Percentiles rank a stretch among this genome's conserved stretches.
Conservation (phyloP, 2,888 invertebrate genomes). For the Agrochola macilenta region DNA sequence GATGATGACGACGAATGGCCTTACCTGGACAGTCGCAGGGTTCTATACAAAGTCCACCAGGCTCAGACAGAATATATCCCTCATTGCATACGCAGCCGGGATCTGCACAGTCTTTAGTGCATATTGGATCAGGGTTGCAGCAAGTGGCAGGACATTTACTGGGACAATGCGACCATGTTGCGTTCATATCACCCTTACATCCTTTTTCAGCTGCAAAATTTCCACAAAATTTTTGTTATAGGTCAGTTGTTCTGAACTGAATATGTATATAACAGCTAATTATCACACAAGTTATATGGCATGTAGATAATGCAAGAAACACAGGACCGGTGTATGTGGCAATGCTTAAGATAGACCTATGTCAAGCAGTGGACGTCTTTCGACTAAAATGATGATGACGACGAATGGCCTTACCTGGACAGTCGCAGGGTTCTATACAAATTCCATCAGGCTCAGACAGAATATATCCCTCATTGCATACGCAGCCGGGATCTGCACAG, state of each 20-base stretch:
- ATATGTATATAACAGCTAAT: background rate
- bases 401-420: slow-evolving; percentile 23
- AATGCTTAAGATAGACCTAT: no score
- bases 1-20: background rate
- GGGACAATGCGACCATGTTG: slow-evolving; percentile 65
- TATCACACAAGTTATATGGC: background rate
- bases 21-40: slow-evolving; percentile 59
- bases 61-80: slow-evolving; percentile 63
- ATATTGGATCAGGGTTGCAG: slow-evolving; percentile 40
- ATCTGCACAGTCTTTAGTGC: slow-evolving; percentile 38
- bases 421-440: slow-evolving; percentile 69
- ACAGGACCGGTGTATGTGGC: no score
- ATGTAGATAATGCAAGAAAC: no score
- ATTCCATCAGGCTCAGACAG: slow-evolving; percentile 48
- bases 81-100: slow-evolving; percentile 71
- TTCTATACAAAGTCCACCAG: slow-evolving; percentile 63
- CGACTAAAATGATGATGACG: no score
- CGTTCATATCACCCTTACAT: slow-evolving; percentile 66
- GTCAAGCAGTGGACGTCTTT: no score
- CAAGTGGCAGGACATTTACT: slow-evolving; percentile 67
- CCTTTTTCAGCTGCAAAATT: slow-evolving; percentile 24
- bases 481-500: slow-evolving; percentile 66
- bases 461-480: slow-evolving; percentile 69
- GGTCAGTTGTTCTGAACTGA: background rate
- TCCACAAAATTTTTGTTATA: no score